Evolutionary conservation across 2,888 invertebrate genomes (phyloP).

Genomic region (Mellilla xanthometata): DNA sequence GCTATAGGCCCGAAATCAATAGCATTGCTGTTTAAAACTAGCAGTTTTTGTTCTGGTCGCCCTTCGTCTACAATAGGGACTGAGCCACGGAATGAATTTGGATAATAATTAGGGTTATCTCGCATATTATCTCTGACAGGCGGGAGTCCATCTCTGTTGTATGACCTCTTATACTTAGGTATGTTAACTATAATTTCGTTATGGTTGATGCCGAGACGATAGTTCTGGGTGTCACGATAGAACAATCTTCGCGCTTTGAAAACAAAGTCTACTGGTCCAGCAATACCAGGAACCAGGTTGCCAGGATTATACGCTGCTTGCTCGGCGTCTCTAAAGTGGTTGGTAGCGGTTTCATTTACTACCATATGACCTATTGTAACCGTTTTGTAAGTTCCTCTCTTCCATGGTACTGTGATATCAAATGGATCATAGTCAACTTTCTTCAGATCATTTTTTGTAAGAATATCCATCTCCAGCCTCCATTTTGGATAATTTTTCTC

Average conservation of each 20-base stretch:
- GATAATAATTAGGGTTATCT: conserved; percentile 44
- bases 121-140: conserved; percentile 39
- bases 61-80: conserved; percentile 40
- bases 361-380: conserved; percentile 74
- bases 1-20: conserved; percentile 81
- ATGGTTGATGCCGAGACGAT: conserved; percentile 44
- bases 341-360: conserved; percentile 71
- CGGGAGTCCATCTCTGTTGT: conserved; percentile 41
- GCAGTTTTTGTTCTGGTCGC: conserved; percentile 29
- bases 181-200: conserved; percentile 41
- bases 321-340: conserved; percentile 76
- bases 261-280: conserved; percentile 76
- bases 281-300: conserved; percentile 64
- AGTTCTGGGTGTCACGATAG: conserved; percentile 81
- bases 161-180: conserved; percentile 38
- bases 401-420: conserved; percentile 67
- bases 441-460: conserved; percentile 60
- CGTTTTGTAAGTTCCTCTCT: conserved; percentile 68
- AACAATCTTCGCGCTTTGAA: conserved; percentile 70
- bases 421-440: conserved; percentile 64
- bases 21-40: conserved; percentile 34
- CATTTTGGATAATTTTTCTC: conserved; percentile 79
- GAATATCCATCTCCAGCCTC: conserved; percentile 65
- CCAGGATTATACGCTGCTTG: conserved; percentile 71
- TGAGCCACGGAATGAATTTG: conserved; percentile 45